Conservation (phyloP, 2,113 vertebrate genomes). For the Scomber scombrus region DNA sequence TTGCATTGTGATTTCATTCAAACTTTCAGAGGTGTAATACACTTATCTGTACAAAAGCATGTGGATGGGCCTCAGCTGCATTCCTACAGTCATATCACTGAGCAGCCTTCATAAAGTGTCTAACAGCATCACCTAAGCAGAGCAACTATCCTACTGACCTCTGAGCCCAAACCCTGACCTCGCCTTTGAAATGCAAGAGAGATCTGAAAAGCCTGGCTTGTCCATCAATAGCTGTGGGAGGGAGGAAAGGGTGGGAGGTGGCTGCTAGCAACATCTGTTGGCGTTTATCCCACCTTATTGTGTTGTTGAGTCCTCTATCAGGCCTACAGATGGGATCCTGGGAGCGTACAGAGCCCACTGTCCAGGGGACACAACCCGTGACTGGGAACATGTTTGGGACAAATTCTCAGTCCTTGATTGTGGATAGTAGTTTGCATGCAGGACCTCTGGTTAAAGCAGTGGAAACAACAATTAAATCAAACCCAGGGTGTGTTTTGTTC, state of each 20-base stretch:
- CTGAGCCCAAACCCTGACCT: slow-evolving; percentile 63
- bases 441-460: slow-evolving; percentile 38
- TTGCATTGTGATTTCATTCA: neutral
- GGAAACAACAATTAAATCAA: slow-evolving; percentile 61
- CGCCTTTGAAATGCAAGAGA: slow-evolving; percentile 72
- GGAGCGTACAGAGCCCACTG: slow-evolving; percentile 48
- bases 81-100: slow-evolving; percentile 16
- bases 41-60: neutral
- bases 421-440: slow-evolving; percentile 3
- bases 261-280: slow-evolving; percentile 81
- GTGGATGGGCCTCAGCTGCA: neutral
- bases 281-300: slow-evolving; percentile 76
- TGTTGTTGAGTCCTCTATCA: slow-evolving; percentile 58
- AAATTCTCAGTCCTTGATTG: slow-evolving; percentile 58
- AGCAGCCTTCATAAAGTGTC: slow-evolving; percentile 44
- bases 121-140: slow-evolving; percentile 47
- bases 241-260: slow-evolving; percentile 41
- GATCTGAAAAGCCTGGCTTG: slow-evolving; percentile 66
- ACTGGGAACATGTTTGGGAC: slow-evolving; percentile 60
- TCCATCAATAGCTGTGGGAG: slow-evolving; percentile 64
- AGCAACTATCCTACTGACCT: slow-evolving; percentile 65
- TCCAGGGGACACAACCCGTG: slow-evolving; percentile 62
- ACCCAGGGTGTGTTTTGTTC: slow-evolving; percentile 46
- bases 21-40: neutral
- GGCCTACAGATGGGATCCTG: slow-evolving; percentile 69